These are phyloP conservation scores for Eurosta solidaginis DNA, from an alignment of 1,140 invertebrate genomes.

Conservation along the genomic window DNA sequence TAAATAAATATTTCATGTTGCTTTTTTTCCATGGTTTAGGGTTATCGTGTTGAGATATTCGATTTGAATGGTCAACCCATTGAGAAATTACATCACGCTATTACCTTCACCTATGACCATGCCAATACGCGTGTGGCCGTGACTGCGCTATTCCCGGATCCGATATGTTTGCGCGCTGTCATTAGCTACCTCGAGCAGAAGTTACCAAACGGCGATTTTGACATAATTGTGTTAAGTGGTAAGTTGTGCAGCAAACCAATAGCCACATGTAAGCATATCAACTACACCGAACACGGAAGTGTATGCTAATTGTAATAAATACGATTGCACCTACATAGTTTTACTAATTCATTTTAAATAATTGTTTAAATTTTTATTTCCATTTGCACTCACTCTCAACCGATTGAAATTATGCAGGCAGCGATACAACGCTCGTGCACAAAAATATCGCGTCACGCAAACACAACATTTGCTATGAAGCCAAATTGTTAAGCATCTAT, in stretches of 20 bases:
- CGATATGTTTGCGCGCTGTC: slow-evolving; percentile 80
- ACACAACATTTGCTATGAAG: slow-evolving; percentile 85
- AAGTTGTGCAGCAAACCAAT: slow-evolving; percentile 55
- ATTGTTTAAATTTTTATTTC: neutral
- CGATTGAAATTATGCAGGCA: slow-evolving; percentile 62
- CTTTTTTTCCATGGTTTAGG: slow-evolving; percentile 53
- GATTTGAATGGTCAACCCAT: slow-evolving; percentile 62
- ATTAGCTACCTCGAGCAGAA: slow-evolving; percentile 78
- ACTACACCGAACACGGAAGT: neutral
- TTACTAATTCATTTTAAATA: neutral
- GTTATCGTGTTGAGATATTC: slow-evolving; percentile 64
- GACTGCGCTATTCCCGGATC: slow-evolving; percentile 62
- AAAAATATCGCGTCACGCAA: slow-evolving; percentile 85
- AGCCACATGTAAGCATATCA: neutral
- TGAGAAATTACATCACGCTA: slow-evolving; percentile 64
- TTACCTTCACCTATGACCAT: slow-evolving; percentile 63
- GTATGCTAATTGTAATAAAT: neutral
- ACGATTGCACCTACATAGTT: neutral
- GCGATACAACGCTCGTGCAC: slow-evolving; percentile 81
- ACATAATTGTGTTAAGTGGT: slow-evolving; percentile 89
- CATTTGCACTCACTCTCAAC: neutral
- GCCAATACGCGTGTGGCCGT: slow-evolving; percentile 65
- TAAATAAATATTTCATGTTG: neutral
- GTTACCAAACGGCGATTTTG: slow-evolving; percentile 88
- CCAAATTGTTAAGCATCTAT: slow-evolving; percentile 76